Evolutionary conservation across 2,113 vertebrate genomes (phyloP), one percentile per base, ranked within the genome.

Genomic region (Prietella phreatophila): DNA sequence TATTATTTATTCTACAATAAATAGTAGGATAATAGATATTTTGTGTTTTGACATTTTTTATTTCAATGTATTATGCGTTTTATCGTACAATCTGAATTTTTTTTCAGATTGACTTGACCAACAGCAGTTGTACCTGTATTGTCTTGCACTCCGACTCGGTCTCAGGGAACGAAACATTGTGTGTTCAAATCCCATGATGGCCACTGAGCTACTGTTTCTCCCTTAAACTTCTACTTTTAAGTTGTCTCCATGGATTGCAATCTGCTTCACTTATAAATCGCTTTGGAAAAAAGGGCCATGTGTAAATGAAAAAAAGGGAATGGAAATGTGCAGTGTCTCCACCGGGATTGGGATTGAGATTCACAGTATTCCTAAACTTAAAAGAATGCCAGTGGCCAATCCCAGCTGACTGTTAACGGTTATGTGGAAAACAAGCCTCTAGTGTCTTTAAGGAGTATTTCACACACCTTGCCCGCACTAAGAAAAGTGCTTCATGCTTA

Each of bases 361-460:
- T 65, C 61, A 19, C 60, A 67, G 25, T 27, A 11, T 55, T 87
- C 65, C 8, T 82, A 42, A 33, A 82, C 2, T 15, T 81, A 56
- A 79, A 47, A 63, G 36, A 47, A 61, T 61, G 25, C 56, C 85
- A 63, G 8, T 36, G 15, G 50, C 14, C 3, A 69, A 27, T 82
- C 63, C 79, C 63, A 19, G 47, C 7, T 86, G 85, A 39, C 61
- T 56, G 50, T n/a, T 22, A 14, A n/a, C 27, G 13, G 47, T 82
- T 71, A 39, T 67, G 30, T 87, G 56, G 61, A 83, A 79, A 50
- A 86, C 30, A 39, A 84, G 53, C 50, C 36, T 19, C 17, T 61
- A 53, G 39, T 78, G 76, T 85, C 25, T 80, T 33, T 42, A 60
- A 60, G 65, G 65, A 73, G 9, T 30, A 42, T 82, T 73, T 87